These are phyloP conservation scores for Perca fluviatilis DNA, from an alignment of 2,113 vertebrate genomes.

Conservation along the genomic window DNA sequence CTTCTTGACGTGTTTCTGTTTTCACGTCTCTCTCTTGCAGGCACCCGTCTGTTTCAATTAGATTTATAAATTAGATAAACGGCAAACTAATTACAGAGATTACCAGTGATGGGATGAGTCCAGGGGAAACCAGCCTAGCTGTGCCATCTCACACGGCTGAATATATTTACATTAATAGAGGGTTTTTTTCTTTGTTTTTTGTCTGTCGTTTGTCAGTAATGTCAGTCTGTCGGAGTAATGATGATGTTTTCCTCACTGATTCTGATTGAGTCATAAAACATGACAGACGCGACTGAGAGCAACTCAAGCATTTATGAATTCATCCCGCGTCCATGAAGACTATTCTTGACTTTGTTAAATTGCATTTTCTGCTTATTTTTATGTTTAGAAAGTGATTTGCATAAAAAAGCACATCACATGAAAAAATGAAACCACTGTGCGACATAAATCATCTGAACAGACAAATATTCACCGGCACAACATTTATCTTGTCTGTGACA, in stretches of 20 bases:
- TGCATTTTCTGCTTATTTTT: neutral
- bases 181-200: neutral
- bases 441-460: neutral
- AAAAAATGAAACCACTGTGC: neutral
- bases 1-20: constrained; percentile 6
- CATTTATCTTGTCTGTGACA: neutral
- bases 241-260: constrained; percentile 13
- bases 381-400: neutral
- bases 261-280: constrained; percentile 2
- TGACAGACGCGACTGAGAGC: neutral
- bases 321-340: neutral
- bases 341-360: neutral
- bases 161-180: constrained; percentile 40
- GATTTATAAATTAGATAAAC: constrained; percentile 59
- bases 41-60: constrained; percentile 47
- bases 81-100: constrained; percentile 53
- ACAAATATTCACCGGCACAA: neutral
- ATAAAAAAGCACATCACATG: neutral
- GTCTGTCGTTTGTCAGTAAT: constrained; percentile 29
- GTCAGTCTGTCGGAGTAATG: constrained; percentile 25
- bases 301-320: constrained; percentile 26
- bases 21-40: neutral
- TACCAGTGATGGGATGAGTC: constrained; percentile 27
- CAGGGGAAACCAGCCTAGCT: neutral
- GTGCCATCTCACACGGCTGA: neutral